Evolutionary conservation across 2,888 invertebrate species (phyloP), one percentile per base, ranked within the genome.

Genomic region (Mimumesa dahlbomi): DNA sequence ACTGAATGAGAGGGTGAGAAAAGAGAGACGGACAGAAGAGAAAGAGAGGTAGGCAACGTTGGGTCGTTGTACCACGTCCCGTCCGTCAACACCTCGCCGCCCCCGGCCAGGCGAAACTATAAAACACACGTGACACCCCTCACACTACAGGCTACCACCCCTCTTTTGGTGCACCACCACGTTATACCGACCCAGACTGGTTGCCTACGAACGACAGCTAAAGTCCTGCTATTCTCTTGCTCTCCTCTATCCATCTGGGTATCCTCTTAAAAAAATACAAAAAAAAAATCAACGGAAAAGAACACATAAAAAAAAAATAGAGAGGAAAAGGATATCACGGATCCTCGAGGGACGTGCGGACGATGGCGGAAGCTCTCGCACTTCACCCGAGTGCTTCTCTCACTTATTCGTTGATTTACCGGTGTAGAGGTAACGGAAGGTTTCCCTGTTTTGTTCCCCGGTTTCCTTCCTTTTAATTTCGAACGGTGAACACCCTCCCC

Each of bases 21-120:
- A 70, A 52, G 63, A 48, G 74, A 59, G 67, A 67, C 62, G 42
- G 57, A 62, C 25, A 40, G 54, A n/a, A 57, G 72, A 38, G 71
- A 66, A 46, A 58, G 66, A 79, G 81, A 73, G 74, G 76, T 73
- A 77, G 74, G 73, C 77, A 73, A 73, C 75, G 79, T 81, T 82
- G 84, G 86, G 83, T 85, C 85, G 84, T 86, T 86, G 86, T 84
- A 84, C 85, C 81, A 73, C 79, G 83, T 82, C 82, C 83, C 85
- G 86, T 87, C 85, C 87, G 88, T 88, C 88, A 87, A 86, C 88
- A 88, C 87, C 85, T 86, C 85, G 74, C 83, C 82, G 71, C 83
- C 81, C 81, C 79, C 76, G 76, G 77, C 77, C 80, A 75, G 79
- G 81, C 82, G 81, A 86, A 87, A 88, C 87, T 87, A 87, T 87